Conservation (phyloP, 30 jellyfish, hydroid and myxozoan species). For the Clytia hemisphaerica region DNA sequence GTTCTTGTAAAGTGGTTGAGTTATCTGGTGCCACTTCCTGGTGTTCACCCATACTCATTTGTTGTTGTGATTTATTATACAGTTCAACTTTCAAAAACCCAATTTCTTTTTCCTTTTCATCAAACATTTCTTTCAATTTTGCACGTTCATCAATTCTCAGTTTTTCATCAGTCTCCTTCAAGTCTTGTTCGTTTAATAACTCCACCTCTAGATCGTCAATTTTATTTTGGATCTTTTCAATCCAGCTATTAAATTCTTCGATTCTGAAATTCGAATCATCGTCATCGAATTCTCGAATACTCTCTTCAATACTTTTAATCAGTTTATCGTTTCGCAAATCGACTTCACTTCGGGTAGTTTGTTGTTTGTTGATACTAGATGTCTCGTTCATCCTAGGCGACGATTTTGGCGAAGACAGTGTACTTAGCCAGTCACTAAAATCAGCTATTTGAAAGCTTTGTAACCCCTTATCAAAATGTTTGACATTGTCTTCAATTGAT, state of each 20-base stretch:
- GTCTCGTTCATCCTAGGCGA: no score
- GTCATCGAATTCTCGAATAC: slow-evolving; percentile 35
- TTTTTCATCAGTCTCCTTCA: slow-evolving; percentile 1
- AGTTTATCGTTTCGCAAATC: not conserved
- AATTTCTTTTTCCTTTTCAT: slow-evolving; percentile 29
- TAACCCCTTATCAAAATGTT: not conserved
- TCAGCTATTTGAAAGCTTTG: not conserved
- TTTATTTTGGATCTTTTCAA: slow-evolving; percentile 23
- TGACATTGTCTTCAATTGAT: not conserved
- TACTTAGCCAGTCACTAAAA: slow-evolving; percentile 5
- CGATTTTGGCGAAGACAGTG: no score
- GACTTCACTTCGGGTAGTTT: no score
- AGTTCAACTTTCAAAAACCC: slow-evolving; percentile 35
- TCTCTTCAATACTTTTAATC: slow-evolving; percentile 13
- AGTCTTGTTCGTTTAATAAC: slow-evolving; percentile 22
- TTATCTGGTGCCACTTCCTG: not conserved
- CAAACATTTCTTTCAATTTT: slow-evolving; percentile 20
- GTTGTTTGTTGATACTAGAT: no score
- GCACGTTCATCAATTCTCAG: slow-evolving; percentile 28
- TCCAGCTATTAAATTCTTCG: slow-evolving; percentile 9
- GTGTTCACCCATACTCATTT: not conserved
- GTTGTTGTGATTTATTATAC: not conserved
- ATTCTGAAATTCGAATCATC: slow-evolving; percentile 14
- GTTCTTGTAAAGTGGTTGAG: slow-evolving; percentile 18
- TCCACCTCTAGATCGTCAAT: slow-evolving; percentile 39